Evolutionary conservation across 2,797 vertebrate genomes (phyloP).

Genomic region (Sardinella longiceps): DNA sequence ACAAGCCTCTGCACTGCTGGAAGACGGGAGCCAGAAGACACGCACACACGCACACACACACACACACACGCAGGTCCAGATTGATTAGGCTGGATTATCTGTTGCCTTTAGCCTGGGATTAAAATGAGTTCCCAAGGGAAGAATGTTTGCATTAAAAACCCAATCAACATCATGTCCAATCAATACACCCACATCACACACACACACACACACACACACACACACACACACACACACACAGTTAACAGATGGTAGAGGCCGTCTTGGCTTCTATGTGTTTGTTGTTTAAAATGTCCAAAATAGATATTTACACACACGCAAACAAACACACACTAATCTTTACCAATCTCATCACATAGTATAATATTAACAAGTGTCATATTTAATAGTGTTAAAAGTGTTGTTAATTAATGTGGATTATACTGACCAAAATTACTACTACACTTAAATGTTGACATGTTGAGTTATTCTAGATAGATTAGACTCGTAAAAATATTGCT

Average conservation of each 20-base stretch:
- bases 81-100: background rate
- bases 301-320: too few species aligned
- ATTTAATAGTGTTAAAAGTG: too few species aligned
- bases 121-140: background rate
- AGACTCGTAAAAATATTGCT: too few species aligned
- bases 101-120: background rate
- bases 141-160: constrained; percentile 8
- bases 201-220: constrained; percentile 25
- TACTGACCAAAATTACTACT: too few species aligned
- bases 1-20: background rate
- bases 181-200: constrained; percentile 18
- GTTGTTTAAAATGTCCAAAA: too few species aligned
- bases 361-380: too few species aligned
- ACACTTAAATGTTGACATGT: too few species aligned
- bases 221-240: background rate
- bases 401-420: too few species aligned
- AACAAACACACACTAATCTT: too few species aligned
- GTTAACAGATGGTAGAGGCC: background rate
- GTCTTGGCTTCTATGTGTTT: background rate
- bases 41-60: background rate
- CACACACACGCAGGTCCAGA: background rate
- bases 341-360: too few species aligned
- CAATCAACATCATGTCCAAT: constrained; percentile 14
- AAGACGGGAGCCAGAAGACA: background rate
- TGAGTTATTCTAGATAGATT: too few species aligned